Base-by-base conservation (phyloP, 2,888 invertebrate genomes). In the Ormyrus rosae region DNA sequence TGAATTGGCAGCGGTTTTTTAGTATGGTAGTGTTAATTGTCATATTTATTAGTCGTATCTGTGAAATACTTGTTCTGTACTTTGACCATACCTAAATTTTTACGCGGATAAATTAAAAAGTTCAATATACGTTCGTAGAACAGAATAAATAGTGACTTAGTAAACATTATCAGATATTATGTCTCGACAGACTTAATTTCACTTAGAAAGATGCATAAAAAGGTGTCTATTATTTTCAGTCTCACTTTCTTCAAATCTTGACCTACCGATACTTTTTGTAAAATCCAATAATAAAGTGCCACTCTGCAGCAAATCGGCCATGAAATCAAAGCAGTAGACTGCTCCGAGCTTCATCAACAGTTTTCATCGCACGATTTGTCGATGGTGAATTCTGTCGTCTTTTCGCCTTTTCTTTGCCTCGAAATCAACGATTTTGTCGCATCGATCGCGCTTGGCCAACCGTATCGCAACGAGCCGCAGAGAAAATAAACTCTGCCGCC, bases 201-300 rank as follows among this genome's bases (percentile, higher is more conserved):
- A 53, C 51, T 10, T 5, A 53, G 67, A 50, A 67, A 51, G 50
- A 67, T 2, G 34, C 51, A 19, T 34, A 34, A 34, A 34, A 34
- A 34, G 34, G n/a, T 63, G 53, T 53, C 13, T 72, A 63, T 46
- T 11, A 11, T 50, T 50, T 58, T 74, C 48, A 34, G 8, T 55
- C 58, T 76, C 53, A 55, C 63, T 69, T 69, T 76, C 61, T 76
- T 76, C 48, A 69, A 56, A 56, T 61, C 69, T 76, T 76, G 76
- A 56, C 69, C 69, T 63, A 68, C 63, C 19, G 63, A 2, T 6
- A 34, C 69, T 69, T 63, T 76, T 63, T 55, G 6, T 46, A 19
- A 50, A 19, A 10, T 48, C n/a, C n/a, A 51, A n/a, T 76, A 69
- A 76, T 76, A 76, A 76, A 76, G 50, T 69, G 61, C 48, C 19